Evolutionary conservation across 2,888 invertebrate species (phyloP), one percentile per base, ranked within the genome.

Genomic region (Acleris laterana): DNA sequence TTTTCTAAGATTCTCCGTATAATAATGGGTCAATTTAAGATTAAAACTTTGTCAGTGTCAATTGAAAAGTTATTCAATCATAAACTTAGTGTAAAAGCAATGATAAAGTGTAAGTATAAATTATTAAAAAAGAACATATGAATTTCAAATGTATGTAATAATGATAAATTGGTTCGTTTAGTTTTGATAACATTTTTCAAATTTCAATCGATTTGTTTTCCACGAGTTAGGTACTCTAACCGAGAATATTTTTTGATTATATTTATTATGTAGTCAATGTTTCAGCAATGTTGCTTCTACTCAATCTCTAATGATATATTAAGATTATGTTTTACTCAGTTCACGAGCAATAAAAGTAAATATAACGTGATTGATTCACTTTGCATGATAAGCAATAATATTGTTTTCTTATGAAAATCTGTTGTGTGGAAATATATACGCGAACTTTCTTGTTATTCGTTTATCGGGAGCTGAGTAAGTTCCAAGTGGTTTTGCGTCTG

Each of bases 331-430:
- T 3, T 7, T 1, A 62, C 66, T 62, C 56, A 57, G 57, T 62
- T 42, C 22, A 32, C 5, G 9, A 53, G 17, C 22, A 61, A 66
- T 66, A 66, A 46, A 61, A 62, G 62, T 50, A 49, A 56, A 62
- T 38, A 42, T 50, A 56, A 44, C 61, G 57, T 66, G 66, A 66
- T 66, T 66, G 62, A 66, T 66, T 62, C 25, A 42, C 38, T 62
- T 57, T 51, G 51, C 66, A 66, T 66, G 66, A 66, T 57, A 57
- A 62, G 66, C 66, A 57, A 57, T 57, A 66, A 61, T 57, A 53
- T 5, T 65, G 55, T 65, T 51, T 61, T 56, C 65, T 50, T 49
- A 61, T 20, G 50, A 61, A 65, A 65, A 61, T 56, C 55, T 55
- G 25, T 56, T 65, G 60, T 50, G 46, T 49, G 55, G 63, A 59